Conservation (phyloP, 2,797 vertebrate species). For the Poecilia wingei region DNA sequence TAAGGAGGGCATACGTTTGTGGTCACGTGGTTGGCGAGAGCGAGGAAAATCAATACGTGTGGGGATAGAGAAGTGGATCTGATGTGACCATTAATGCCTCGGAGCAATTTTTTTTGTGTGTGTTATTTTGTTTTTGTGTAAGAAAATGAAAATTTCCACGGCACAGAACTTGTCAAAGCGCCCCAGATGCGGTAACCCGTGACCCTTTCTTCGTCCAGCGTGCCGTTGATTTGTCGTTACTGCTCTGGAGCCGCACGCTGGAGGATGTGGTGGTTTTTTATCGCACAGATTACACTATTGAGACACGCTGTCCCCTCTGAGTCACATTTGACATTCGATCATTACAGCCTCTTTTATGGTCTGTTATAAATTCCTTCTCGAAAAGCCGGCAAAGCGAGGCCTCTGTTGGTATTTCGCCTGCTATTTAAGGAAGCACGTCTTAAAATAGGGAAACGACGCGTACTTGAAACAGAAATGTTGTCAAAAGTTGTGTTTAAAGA, state of each 20-base stretch:
- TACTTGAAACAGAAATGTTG: constrained; percentile 76
- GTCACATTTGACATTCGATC: constrained; percentile 66
- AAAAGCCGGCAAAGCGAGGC: constrained; percentile 44
- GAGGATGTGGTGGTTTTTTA: constrained; percentile 25
- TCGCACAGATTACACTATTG: constrained; percentile 37
- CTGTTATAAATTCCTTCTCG: constrained; percentile 51
- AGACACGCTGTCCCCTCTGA: constrained; percentile 45
- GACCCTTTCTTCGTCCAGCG: constrained; percentile 7
- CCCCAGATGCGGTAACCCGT: not conserved
- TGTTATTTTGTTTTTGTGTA: not conserved
- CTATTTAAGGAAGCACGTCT: constrained; percentile 62
- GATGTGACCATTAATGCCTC: constrained; percentile 56
- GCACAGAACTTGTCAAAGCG: constrained; percentile 18
- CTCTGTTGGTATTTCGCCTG: constrained; percentile 55
- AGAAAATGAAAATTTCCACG: not conserved
- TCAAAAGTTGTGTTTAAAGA: constrained; percentile 72
- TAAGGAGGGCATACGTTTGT: constrained; percentile 54
- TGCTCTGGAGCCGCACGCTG: constrained; percentile 12
- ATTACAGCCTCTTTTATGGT: constrained; percentile 51
- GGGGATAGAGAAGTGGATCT: constrained; percentile 63
- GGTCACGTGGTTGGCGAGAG: constrained; percentile 65
- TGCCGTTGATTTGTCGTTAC: constrained; percentile 13
- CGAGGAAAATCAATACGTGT: constrained; percentile 69
- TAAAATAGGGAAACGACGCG: constrained; percentile 75
- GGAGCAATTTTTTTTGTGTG: constrained; percentile 13